Conservation (phyloP, 2,113 vertebrate genomes). For the Osmerus eperlanus region DNA sequence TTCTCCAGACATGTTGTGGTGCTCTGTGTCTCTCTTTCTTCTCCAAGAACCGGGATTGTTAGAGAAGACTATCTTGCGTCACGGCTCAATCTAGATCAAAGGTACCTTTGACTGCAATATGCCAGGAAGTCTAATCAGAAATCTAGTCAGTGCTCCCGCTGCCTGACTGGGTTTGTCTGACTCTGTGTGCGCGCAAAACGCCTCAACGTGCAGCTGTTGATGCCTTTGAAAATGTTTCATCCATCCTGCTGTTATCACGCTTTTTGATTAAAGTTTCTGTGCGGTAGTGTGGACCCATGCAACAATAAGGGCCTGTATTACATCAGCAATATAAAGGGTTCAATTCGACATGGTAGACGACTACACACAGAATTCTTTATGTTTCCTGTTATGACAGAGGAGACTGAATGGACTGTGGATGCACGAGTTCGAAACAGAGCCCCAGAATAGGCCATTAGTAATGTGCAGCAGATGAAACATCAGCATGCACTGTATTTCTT, state of each 20-base stretch:
- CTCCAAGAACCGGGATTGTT: not conserved
- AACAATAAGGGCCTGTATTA: not conserved
- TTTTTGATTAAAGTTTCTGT: not conserved
- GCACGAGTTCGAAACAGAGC: not conserved
- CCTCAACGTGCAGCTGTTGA: not conserved
- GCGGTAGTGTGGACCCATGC: too few species aligned
- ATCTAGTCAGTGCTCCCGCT: not conserved
- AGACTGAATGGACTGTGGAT: not conserved
- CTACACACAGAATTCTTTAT: not conserved
- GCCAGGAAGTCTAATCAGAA: not conserved
- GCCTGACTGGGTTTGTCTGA: not conserved
- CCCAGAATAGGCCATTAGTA: slow-evolving; percentile 12
- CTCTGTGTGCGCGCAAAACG: not conserved
- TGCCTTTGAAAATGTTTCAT: not conserved
- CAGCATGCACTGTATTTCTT: slow-evolving; percentile 6
- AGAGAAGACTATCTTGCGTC: not conserved
- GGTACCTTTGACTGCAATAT: not conserved
- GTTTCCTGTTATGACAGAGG: not conserved
- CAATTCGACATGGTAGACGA: not conserved
- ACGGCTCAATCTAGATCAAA: not conserved
- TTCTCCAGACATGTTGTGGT: not conserved
- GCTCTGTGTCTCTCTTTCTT: not conserved
- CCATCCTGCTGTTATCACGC: not conserved
- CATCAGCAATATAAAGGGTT: not conserved
- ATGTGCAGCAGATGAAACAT: slow-evolving; percentile 9